A percentile compares a stretch with the other conserved stretches of the same genome.
phyloP scores from a whole-genome alignment of 2,888 invertebrate genomes.

The Yponomeuta cagnagella region DNA sequence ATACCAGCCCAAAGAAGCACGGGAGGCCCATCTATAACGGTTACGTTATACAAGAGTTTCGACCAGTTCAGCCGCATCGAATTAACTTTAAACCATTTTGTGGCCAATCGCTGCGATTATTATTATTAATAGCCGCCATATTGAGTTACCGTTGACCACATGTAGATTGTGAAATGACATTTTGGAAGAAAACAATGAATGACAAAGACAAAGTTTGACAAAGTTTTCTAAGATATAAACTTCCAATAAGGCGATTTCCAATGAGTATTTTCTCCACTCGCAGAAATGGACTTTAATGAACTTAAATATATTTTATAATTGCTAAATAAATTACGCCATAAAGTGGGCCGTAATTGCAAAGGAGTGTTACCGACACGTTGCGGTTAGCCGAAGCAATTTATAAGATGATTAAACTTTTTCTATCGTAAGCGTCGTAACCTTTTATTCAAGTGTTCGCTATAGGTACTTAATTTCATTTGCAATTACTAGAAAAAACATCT shows the following conservation, averaged over 20 bases:
- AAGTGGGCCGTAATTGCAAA: not conserved
- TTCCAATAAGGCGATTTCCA: not conserved
- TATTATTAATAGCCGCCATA: constrained; percentile 56
- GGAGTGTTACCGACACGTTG: constrained; percentile 5
- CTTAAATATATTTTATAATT: not conserved
- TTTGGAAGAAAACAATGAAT: not conserved
- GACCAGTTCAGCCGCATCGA: constrained; percentile 61
- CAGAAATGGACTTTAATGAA: not conserved
- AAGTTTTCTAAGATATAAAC: not conserved
- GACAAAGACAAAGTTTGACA: too few species aligned
- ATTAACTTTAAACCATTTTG: constrained; percentile 70
- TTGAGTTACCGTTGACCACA: constrained; percentile 51
- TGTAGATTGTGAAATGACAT: constrained; percentile 7
- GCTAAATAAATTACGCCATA: not conserved
- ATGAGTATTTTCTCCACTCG: not conserved
- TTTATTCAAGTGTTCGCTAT: not conserved
- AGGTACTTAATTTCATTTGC: not conserved
- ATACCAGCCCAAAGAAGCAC: constrained; percentile 32
- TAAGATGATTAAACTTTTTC: constrained; percentile 7
- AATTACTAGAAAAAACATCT: constrained; percentile 7
- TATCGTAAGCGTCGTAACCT: constrained; percentile 5
- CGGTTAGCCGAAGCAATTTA: constrained; percentile 3
- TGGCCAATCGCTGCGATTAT: constrained; percentile 67
- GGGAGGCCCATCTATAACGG: constrained; percentile 47
- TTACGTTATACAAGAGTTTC: constrained; percentile 54